Base-by-base conservation (phyloP, 2,113 vertebrate genomes). In the Heterochromis multidens region DNA sequence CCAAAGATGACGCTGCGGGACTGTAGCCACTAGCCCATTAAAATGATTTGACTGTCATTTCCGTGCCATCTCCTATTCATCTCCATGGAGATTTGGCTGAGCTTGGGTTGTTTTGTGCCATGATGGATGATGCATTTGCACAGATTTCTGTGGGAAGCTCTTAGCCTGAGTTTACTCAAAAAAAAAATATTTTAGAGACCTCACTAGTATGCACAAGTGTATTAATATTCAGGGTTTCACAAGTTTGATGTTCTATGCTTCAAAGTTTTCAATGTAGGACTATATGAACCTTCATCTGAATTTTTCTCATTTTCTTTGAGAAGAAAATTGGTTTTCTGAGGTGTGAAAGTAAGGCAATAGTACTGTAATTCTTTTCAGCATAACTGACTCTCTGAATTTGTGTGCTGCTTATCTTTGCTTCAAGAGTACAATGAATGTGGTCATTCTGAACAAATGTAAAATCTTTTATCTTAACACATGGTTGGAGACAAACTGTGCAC, bases 1-100 rank as follows among this genome's bases (percentile, higher is more conserved):
- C 85, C 84, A 77, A 70, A 14, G 21, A 67, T 76, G 62, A 52
- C 4, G 14, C 37, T 19, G 60, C 77, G 67, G 84, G 80, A 67
- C 74, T 76, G 78, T 16, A 59, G 89, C 81, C 83, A 77, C 78
- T 1, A 74, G 67, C 59, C 83, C 78, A 92, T 92, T 92, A 85
- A 91, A 93, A 85, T 85, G 16, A 88, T 92, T 91, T 86, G 79
- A 79, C 78, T 84, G 72, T 83, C 77, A 60, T 88, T 87, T 70
- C 33, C 7, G 31, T 83, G 61, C 86, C 84, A 43, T 84, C 61
- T 77, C 25, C 62, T 52, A 11, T 89, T 89, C 49, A 80, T 88
- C 27, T 60, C 65, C 29, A 33, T 37, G 40, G 79, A 90, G 77
- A 81, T 82, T 82, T 84, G 76, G 79, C 62, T 74, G 37, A 77